Evolutionary conservation across 2,797 vertebrate species (phyloP).

Genomic region (Staurois parvus): DNA sequence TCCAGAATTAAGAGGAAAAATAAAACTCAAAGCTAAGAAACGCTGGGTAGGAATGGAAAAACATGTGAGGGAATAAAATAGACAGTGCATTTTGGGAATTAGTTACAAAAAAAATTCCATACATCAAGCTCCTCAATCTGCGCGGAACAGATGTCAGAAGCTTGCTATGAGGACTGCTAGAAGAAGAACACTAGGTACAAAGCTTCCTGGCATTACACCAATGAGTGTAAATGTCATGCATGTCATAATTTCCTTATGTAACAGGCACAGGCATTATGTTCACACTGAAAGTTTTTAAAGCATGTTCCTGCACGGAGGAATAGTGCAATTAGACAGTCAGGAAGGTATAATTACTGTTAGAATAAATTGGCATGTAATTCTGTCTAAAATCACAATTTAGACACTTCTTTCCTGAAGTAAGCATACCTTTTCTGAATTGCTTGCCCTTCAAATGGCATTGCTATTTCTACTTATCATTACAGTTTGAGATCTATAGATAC

Average conservation of each 20-base stretch:
- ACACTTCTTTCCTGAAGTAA: background rate
- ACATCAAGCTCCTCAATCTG: slow-evolving; percentile 54
- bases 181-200: slow-evolving; percentile 47
- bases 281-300: slow-evolving; percentile 38
- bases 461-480: background rate
- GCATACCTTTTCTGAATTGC: background rate
- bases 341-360: background rate
- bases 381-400: slow-evolving; percentile 5
- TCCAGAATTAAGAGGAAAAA: slow-evolving; percentile 3
- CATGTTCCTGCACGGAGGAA: slow-evolving; percentile 39
- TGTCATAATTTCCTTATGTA: slow-evolving; percentile 54
- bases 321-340: slow-evolving; percentile 15
- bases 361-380: slow-evolving; percentile 1
- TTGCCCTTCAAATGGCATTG: background rate
- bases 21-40: slow-evolving; percentile 17
- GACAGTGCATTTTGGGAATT: slow-evolving; percentile 27
- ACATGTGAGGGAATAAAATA: slow-evolving; percentile 10
- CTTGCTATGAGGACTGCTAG: slow-evolving; percentile 29
- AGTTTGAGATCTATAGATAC: background rate
- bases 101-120: slow-evolving; percentile 47
- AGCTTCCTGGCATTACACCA: slow-evolving; percentile 56
- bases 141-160: slow-evolving; percentile 49
- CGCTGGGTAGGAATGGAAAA: background rate
- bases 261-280: slow-evolving; percentile 46
- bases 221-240: slow-evolving; percentile 51